Evolutionary conservation across 2,113 vertebrate species (phyloP), one percentile per base, ranked within the genome.

Genomic region (Stigmatopora argus): DNA sequence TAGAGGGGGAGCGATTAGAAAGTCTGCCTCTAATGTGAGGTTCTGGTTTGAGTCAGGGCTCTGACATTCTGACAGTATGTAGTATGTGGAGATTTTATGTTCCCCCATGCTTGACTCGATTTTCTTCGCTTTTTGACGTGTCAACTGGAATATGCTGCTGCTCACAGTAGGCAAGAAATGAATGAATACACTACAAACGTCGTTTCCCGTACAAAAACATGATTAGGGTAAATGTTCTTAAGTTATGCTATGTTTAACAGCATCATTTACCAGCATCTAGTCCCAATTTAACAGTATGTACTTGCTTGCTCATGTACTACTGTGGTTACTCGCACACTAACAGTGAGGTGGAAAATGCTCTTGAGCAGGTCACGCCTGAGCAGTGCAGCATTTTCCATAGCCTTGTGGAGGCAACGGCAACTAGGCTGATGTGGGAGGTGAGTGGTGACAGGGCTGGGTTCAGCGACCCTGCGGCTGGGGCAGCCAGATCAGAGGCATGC

Each of bases 321-420:
- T 66, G 51, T 48, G 59, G 34, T 62, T 38, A 52, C 62, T 47
- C 49, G 59, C 51, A 31, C 63, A 65, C 67, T 73, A 31, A 80
- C 62, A 75, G 53, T 66, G 66, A 88, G 83, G 85, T 89, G 86
- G 85, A 88, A 90, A 87, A 88, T 80, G 65, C 83, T 88, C 87
- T 89, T 86, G 75, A 87, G 75, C 66, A 71, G 87, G 89, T 88
- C 87, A 84, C 60, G 74, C 81, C 76, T 78, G 81, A 84, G 75
- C 64, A 81, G 85, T 74, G 78, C 74, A 78, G 86, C 74, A 84
- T 88, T 89, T 88, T 89, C 88, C 87, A 89, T 81, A 72, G 73
- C 59, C 49, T 79, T 83, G 74, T 79, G 75, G 85, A 85, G 67
- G 78, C 82, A 65, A 74, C 21, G 11, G 67, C 74, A 65, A 69